These are phyloP conservation scores for Drosophila repletoides DNA, from an alignment of 1,140 invertebrate genomes.

Conservation along the genomic window DNA sequence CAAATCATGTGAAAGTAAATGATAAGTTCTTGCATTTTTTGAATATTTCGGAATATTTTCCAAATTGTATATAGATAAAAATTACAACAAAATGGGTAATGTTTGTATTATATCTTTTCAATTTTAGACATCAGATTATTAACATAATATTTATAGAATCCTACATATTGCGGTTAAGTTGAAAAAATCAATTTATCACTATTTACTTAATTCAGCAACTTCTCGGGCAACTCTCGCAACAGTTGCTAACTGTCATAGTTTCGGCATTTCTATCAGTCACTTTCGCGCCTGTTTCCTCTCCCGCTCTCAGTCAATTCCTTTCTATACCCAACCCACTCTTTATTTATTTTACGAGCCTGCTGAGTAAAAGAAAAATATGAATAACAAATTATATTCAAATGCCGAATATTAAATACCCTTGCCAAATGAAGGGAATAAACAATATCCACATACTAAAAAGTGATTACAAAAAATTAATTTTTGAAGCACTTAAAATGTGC, in stretches of 20 bases:
- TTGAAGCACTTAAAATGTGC: no score
- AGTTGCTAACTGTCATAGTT: slow-evolving; percentile 59
- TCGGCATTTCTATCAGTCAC: slow-evolving; percentile 65
- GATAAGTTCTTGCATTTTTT: no score
- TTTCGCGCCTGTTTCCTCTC: slow-evolving; percentile 47
- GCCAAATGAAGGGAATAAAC: background rate
- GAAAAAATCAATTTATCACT: background rate
- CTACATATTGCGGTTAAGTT: no score
- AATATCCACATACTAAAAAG: background rate
- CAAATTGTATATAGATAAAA: no score
- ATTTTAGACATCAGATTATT: no score
- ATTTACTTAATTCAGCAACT: background rate
- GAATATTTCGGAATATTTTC: no score
- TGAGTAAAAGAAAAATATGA: slow-evolving; percentile 32
- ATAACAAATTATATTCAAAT: slow-evolving; percentile 9
- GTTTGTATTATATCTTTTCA: no score
- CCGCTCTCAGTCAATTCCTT: slow-evolving; percentile 19
- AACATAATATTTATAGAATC: no score
- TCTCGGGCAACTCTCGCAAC: background rate
- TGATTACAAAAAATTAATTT: no score
- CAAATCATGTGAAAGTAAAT: no score
- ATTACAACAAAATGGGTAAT: no score
- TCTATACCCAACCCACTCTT: background rate
- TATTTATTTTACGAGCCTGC: background rate
- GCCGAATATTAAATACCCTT: background rate